A percentile compares a stretch with the other conserved stretches of the same genome.
Evolutionary conservation across 2,888 invertebrate genomes (phyloP).

Genomic region (Galerucella nymphaeae): DNA sequence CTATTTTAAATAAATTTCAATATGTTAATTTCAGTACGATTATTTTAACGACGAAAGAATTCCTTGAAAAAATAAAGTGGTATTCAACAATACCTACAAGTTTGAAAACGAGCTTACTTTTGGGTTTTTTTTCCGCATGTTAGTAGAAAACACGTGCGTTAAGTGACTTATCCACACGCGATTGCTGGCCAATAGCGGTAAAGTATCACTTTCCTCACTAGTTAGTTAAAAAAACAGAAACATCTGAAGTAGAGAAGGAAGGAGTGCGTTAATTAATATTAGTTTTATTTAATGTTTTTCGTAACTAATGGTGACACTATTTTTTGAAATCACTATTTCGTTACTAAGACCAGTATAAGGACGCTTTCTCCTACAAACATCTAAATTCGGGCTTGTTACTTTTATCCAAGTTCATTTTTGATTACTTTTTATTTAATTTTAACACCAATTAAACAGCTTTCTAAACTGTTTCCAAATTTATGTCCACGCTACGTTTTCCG

Average conservation of each 20-base stretch:
- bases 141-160: no score
- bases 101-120: no score
- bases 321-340: background rate
- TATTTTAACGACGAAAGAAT: no score
- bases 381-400: conserved; percentile 4
- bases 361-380: conserved; percentile 2
- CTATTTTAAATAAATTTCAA: background rate
- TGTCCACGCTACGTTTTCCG: conserved; percentile 5
- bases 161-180: no score
- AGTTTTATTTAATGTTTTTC: background rate
- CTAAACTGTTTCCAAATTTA: conserved; percentile 13
- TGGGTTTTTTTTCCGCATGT: no score
- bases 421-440: conserved; percentile 8
- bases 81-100: no score
- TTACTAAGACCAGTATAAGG: background rate
- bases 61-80: no score
- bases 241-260: background rate
- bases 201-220: no score
- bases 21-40: background rate
- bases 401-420: background rate
- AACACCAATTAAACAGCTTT: conserved; percentile 2
- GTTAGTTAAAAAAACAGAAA: no score
- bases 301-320: background rate
- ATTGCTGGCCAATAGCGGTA: no score
- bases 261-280: no score